Conservation (phyloP, 2,888 invertebrate genomes). For the Aphodius granarius region DNA sequence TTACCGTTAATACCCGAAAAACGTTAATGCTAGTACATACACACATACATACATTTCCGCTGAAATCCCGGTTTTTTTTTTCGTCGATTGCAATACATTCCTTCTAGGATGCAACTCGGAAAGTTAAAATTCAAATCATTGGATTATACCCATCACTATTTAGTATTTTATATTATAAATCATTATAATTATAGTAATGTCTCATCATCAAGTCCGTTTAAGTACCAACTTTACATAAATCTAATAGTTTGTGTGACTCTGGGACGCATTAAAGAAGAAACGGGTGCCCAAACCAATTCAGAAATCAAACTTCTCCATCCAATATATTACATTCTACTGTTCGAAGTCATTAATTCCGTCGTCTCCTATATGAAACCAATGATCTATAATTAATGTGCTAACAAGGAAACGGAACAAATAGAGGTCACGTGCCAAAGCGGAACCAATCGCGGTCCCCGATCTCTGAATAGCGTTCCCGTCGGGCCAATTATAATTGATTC, state of each 20-base stretch:
- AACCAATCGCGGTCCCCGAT: constrained; percentile 57
- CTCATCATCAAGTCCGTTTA: too few species aligned
- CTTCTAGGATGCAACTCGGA: too few species aligned
- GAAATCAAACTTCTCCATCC: neutral
- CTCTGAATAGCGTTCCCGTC: constrained; percentile 38
- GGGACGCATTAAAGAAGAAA: neutral
- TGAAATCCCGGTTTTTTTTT: too few species aligned
- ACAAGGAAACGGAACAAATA: constrained; percentile 41
- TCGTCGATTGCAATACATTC: too few species aligned
- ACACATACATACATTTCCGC: too few species aligned
- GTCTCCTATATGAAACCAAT: constrained; percentile 35
- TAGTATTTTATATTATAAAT: too few species aligned
- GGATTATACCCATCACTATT: too few species aligned
- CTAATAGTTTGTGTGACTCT: neutral
- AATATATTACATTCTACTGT: neutral
- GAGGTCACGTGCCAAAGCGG: constrained; percentile 63
- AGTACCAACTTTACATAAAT: neutral
- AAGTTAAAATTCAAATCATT: too few species aligned
- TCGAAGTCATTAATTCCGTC: neutral
- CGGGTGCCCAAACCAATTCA: neutral
- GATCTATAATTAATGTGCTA: constrained; percentile 41
- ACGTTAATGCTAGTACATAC: too few species aligned
- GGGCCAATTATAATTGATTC: constrained; percentile 50
- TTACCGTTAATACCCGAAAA: too few species aligned
- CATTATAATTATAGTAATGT: too few species aligned